These are phyloP conservation scores for Telmatochromis sp. DNA, from an alignment of 2,113 vertebrate species.

Conservation along the genomic window DNA sequence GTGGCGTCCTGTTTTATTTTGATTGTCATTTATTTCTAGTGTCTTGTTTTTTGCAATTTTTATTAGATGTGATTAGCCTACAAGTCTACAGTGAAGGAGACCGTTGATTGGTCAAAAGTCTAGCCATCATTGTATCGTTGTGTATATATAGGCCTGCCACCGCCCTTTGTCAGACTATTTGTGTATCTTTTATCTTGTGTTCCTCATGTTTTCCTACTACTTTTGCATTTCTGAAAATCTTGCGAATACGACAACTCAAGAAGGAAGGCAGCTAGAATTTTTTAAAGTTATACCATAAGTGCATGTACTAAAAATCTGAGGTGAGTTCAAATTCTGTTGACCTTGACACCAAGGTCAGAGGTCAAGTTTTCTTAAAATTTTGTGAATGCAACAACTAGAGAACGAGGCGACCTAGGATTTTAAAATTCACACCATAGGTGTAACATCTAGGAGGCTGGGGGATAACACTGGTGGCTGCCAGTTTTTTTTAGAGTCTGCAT, in stretches of 20 bases:
- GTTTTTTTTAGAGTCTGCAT: background rate
- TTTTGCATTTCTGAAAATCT: background rate
- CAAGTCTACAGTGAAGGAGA: background rate
- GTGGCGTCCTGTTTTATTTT: background rate
- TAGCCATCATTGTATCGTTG: background rate
- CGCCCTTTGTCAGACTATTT: background rate
- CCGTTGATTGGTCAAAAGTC: background rate
- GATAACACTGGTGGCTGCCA: background rate
- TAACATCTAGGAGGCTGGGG: background rate
- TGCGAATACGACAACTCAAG: rapidly evolving
- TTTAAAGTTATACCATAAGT: background rate
- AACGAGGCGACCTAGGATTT: background rate
- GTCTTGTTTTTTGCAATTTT: background rate
- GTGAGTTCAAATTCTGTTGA: background rate
- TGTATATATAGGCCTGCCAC: background rate
- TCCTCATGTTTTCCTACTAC: background rate
- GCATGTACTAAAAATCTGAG: background rate
- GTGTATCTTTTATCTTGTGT: background rate
- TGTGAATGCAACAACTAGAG: background rate
- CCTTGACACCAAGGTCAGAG: background rate
- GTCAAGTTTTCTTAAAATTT: background rate
- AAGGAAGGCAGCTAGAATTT: background rate
- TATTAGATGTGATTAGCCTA: background rate
- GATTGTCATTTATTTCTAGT: background rate
- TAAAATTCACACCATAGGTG: background rate